Evolutionary conservation across 2,113 vertebrate genomes (phyloP).

Genomic region (Progne subis): DNA sequence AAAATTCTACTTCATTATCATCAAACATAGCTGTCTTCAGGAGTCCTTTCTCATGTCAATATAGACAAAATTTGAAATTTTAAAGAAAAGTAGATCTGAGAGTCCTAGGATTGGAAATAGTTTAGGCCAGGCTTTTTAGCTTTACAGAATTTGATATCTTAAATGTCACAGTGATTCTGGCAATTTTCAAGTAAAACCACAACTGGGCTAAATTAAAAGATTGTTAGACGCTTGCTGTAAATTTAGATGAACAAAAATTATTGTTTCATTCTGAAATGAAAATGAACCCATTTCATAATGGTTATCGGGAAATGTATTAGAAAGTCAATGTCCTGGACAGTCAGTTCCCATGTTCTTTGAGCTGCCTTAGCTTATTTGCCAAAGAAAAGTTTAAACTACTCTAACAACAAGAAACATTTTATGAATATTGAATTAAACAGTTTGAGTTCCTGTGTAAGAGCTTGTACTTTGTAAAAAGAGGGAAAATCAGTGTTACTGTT

Average conservation of each 20-base stretch:
- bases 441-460: not conserved
- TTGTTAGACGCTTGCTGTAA: not conserved
- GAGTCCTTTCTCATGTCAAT: not conserved
- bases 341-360: not conserved
- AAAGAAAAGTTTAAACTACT: not conserved
- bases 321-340: not conserved
- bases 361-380: not conserved
- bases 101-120: not conserved
- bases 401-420: not conserved
- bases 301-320: not conserved
- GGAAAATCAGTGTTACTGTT: not conserved
- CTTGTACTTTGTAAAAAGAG: not conserved
- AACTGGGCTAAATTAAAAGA: not conserved
- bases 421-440: not conserved
- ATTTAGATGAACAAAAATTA: not conserved
- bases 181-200: not conserved
- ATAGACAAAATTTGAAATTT: not conserved
- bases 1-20: constrained; percentile 13
- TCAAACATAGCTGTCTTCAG: not conserved
- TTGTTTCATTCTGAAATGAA: not conserved
- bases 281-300: not conserved
- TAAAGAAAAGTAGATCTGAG: not conserved
- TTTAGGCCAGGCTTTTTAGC: not conserved
- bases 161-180: not conserved
- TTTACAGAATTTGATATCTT: not conserved